phyloP scores from a whole-genome alignment of 2,888 invertebrate species.

The Spisula solida region DNA sequence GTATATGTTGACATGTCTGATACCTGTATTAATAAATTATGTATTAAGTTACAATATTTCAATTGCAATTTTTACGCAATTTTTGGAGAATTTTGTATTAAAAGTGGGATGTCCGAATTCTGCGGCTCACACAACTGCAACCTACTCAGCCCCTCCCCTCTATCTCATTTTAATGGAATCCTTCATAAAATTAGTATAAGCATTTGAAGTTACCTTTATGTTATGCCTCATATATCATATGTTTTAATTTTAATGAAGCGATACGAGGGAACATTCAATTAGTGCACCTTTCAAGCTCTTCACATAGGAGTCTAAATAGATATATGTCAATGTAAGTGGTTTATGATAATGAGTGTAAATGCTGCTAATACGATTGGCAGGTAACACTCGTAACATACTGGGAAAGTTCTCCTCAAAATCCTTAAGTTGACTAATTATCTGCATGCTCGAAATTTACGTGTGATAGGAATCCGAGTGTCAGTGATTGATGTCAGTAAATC shows the following conservation, averaged over 20 bases:
- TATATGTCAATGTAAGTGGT: conserved; percentile 13
- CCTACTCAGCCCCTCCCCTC: no score
- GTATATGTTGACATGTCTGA: background rate
- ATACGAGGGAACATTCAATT: background rate
- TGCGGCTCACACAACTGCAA: no score
- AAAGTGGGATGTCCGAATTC: no score
- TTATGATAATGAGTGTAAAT: conserved; percentile 13
- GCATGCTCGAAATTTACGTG: conserved; percentile 4
- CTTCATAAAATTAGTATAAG: no score
- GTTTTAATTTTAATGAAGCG: background rate
- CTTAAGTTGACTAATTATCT: conserved; percentile 5
- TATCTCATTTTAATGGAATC: no score
- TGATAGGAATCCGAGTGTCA: background rate
- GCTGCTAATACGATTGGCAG: background rate
- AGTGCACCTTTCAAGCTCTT: background rate
- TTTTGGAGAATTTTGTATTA: no score
- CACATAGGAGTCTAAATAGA: background rate
- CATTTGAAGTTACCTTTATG: no score
- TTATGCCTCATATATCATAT: no score
- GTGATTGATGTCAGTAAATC: conserved; percentile 29
- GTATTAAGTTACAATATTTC: background rate
- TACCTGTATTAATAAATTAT: background rate
- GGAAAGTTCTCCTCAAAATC: background rate
- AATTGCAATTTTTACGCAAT: background rate
- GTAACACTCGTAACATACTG: background rate